Evolutionary conservation across 2,888 invertebrate species (phyloP).

Genomic region (Mellilla xanthometata): DNA sequence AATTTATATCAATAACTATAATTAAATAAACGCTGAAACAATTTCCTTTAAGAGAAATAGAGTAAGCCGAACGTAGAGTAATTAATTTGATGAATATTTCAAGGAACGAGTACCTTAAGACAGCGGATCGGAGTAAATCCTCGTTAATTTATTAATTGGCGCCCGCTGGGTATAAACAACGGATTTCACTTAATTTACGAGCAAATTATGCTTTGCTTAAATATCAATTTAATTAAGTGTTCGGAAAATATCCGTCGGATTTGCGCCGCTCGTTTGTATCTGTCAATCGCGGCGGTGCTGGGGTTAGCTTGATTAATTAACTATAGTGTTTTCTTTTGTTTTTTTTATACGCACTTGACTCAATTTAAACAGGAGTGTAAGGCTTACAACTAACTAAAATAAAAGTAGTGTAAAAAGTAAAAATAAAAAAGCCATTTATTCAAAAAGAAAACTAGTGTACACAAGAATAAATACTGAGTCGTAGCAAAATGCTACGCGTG

Average conservation of each 20-base stretch:
- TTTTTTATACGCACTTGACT: not conserved
- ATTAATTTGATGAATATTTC: constrained; percentile 76
- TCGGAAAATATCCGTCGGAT: constrained; percentile 65
- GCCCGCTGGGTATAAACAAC: constrained; percentile 76
- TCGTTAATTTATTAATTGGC: constrained; percentile 79
- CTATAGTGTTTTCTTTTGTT: constrained; percentile 6
- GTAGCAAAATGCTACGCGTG: not conserved
- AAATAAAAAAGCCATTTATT: too few relatives aligned
- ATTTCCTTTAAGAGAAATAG: constrained; percentile 27
- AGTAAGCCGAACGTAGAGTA: constrained; percentile 47
- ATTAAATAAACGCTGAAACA: constrained; percentile 7
- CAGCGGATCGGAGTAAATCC: constrained; percentile 53
- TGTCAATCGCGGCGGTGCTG: constrained; percentile 49
- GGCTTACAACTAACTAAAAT: too few relatives aligned
- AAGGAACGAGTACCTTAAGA: constrained; percentile 68
- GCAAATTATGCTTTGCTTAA: constrained; percentile 81
- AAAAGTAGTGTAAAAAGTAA: too few relatives aligned
- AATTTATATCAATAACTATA: too few relatives aligned
- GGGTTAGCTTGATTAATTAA: constrained; percentile 14
- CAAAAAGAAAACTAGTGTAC: too few relatives aligned
- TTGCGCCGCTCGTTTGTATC: constrained; percentile 68
- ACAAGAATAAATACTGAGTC: too few relatives aligned
- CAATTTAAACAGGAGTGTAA: not conserved
- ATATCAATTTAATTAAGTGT: constrained; percentile 83
- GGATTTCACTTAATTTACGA: constrained; percentile 81